Evolutionary conservation across 2,113 vertebrate genomes (phyloP).

Genomic region (Pungitius pungitius): DNA sequence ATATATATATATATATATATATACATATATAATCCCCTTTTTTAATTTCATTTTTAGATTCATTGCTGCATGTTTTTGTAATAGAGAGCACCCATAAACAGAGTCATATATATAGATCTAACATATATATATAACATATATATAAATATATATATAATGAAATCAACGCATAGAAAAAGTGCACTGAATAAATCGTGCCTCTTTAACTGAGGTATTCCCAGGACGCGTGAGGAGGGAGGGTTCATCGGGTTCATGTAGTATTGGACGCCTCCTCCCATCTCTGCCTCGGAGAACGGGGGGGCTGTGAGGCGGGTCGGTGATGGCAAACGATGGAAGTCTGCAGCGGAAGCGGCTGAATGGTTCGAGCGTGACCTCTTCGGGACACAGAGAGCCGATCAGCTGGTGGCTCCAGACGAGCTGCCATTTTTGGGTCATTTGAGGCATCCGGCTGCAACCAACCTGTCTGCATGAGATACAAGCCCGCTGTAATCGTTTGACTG

Average conservation of each 20-base stretch:
- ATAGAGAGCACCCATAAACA: too few species aligned
- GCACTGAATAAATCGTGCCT: constrained; percentile 54
- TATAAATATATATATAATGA: too few species aligned
- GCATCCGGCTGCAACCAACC: constrained; percentile 42
- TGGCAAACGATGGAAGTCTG: constrained; percentile 42
- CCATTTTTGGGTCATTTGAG: constrained; percentile 78
- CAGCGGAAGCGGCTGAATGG: constrained; percentile 32
- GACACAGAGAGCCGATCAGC: constrained; percentile 61
- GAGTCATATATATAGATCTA: too few species aligned
- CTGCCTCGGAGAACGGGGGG: constrained; percentile 54
- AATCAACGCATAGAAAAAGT: too few species aligned
- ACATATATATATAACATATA: too few species aligned
- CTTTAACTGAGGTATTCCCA: constrained; percentile 73
- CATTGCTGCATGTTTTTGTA: too few species aligned
- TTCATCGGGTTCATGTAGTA: constrained; percentile 82
- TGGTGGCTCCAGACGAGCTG: constrained; percentile 64
- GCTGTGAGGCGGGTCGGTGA: constrained; percentile 55
- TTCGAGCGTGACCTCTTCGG: constrained; percentile 56
- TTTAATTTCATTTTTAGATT: too few species aligned
- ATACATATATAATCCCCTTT: too few species aligned
- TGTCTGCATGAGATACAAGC: constrained; percentile 42
- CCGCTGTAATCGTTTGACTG: constrained; percentile 28
- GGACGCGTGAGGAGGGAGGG: constrained; percentile 53
- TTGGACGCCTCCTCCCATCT: constrained; percentile 73
- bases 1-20: too few species aligned